A percentile compares a stretch with the other conserved stretches of the same genome.
These are phyloP conservation scores for Panulirus ornatus DNA, from an alignment of 1,140 invertebrate genomes.

Conservation along the genomic window DNA sequence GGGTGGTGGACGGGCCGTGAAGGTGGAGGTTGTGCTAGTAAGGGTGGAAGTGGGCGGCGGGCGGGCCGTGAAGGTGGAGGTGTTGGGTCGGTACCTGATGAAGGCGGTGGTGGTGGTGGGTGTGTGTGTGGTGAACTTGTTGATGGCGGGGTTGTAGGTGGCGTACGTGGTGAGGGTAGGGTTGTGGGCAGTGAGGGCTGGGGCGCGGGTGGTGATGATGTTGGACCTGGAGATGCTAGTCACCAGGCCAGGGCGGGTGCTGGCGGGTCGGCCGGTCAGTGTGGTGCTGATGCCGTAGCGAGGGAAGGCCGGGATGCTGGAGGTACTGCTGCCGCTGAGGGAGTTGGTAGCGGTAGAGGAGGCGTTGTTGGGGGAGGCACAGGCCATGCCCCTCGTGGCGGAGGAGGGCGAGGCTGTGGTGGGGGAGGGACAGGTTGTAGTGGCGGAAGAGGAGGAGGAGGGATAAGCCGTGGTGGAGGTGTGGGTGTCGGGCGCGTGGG, in stretches of 20 bases:
- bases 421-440: neutral
- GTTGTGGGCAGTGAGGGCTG: constrained; percentile 5
- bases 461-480: constrained; percentile 16
- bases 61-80: neutral
- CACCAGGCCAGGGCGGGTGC: constrained; percentile 26
- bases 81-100: neutral
- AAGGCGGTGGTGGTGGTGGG: constrained; percentile 33
- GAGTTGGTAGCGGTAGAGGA: neutral
- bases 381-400: neutral
- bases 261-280: constrained; percentile 24
- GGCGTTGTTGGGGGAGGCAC: neutral
- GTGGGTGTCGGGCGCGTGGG: constrained; percentile 15
- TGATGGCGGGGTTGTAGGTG: constrained; percentile 49
- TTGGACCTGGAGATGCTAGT: constrained; percentile 18
- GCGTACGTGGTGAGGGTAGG: constrained; percentile 60
- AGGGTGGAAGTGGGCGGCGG: constrained; percentile 10
- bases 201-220: constrained; percentile 26
- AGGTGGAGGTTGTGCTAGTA: neutral
- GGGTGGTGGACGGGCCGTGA: neutral
- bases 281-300: constrained; percentile 37
- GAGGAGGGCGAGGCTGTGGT: neutral
- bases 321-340: neutral
- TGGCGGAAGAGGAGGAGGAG: neutral
- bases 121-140: constrained; percentile 51
- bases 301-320: constrained; percentile 14